phyloP scores from a whole-genome alignment of 2,888 invertebrate genomes.

The Drosophila heteroneura region DNA sequence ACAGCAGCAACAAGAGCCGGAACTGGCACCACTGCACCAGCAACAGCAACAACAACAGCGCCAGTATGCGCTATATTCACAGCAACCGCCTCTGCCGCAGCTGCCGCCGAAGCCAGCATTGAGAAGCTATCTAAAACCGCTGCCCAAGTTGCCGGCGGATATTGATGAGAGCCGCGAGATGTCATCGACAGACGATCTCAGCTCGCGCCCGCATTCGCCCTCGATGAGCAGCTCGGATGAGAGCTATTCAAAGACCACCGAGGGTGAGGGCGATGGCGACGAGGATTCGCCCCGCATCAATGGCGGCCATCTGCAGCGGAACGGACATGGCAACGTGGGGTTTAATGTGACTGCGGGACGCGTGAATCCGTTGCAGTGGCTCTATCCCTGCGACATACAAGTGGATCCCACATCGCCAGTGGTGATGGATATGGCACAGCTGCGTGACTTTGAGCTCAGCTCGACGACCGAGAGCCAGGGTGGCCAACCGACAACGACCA shows the following conservation, averaged over 20 bases:
- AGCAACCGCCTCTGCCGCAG: conserved; percentile 77
- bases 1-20: conserved; percentile 60
- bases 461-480: conserved; percentile 86
- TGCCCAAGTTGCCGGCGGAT: conserved; percentile 87
- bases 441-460: conserved; percentile 85
- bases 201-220: conserved; percentile 92
- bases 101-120: conserved; percentile 85
- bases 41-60: conserved; percentile 67
- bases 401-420: conserved; percentile 85
- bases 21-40: conserved; percentile 43
- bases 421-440: conserved; percentile 82
- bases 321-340: conserved; percentile 32
- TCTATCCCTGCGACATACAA: conserved; percentile 89
- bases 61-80: conserved; percentile 81
- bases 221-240: conserved; percentile 94
- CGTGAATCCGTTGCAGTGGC: conserved; percentile 87
- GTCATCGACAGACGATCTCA: conserved; percentile 93
- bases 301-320: conserved; percentile 71
- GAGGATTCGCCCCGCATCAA: conserved; percentile 83
- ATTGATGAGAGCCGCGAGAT: conserved; percentile 85
- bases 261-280: conserved; percentile 88
- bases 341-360: conserved; percentile 52
- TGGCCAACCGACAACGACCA: conserved; percentile 85
- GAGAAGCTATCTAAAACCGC: conserved; percentile 86
- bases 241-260: conserved; percentile 93